phyloP scores from a whole-genome alignment of 2,888 invertebrate genomes.

The Steromphala cineraria region DNA sequence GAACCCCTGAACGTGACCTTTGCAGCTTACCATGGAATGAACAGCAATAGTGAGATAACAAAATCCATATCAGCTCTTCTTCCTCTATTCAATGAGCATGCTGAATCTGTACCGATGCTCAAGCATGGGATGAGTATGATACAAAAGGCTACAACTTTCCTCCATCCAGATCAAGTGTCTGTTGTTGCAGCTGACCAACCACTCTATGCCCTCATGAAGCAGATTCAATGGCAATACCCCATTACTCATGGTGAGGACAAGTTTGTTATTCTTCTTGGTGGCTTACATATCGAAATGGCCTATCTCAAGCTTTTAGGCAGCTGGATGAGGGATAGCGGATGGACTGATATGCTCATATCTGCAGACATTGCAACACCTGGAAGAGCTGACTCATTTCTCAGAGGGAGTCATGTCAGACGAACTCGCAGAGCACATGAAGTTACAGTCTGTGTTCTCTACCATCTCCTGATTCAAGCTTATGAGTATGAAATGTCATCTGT shows the following conservation, averaged over 20 bases:
- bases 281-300: neutral
- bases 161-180: neutral
- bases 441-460: too few species aligned
- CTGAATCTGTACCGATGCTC: neutral
- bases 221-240: neutral
- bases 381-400: neutral
- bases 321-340: neutral
- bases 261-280: neutral
- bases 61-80: neutral
- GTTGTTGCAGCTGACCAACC: neutral
- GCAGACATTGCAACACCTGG: neutral
- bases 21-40: too few species aligned
- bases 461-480: too few species aligned
- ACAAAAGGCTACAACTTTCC: neutral
- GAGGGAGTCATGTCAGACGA: neutral
- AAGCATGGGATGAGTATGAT: neutral
- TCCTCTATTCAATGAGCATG: neutral
- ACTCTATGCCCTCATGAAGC: neutral
- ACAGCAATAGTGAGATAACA: too few species aligned
- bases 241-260: neutral
- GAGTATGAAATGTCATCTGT: too few species aligned
- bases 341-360: neutral
- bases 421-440: neutral
- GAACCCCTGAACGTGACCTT: too few species aligned
- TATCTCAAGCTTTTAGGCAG: neutral